Conservation (phyloP, 2,797 vertebrate genomes). For the Alosa sapidissima region DNA sequence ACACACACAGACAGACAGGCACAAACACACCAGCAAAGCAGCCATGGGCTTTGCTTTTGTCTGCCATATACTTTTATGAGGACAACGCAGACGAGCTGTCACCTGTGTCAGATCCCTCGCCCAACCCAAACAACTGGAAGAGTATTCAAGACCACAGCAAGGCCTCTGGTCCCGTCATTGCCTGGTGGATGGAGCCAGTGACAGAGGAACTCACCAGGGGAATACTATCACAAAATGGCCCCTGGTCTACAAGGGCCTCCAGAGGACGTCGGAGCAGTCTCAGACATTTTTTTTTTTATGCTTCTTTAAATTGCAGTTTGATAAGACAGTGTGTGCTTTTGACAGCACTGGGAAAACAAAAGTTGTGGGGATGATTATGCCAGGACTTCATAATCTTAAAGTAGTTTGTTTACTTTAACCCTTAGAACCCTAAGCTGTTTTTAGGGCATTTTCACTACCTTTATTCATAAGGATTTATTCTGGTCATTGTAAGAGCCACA, state of each 20-base stretch:
- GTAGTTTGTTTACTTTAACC: not conserved
- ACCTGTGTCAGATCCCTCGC: not conserved
- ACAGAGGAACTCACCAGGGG: not conserved
- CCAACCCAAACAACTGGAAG: not conserved
- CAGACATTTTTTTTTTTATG: not conserved
- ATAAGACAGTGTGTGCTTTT: not conserved
- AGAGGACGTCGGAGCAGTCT: not conserved
- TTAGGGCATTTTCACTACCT: no score
- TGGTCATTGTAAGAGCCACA: no score
- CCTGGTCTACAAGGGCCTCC: not conserved
- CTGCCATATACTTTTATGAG: not conserved
- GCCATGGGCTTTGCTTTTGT: not conserved
- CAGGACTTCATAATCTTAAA: not conserved
- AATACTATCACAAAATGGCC: not conserved
- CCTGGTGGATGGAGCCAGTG: not conserved
- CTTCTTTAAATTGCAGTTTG: no score
- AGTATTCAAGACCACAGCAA: not conserved
- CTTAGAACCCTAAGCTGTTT: no score
- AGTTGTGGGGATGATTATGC: not conserved
- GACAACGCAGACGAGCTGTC: conserved; percentile 6
- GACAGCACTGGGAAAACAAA: not conserved
- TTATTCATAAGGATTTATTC: no score
- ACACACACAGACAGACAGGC: not conserved
- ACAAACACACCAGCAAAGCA: not conserved
- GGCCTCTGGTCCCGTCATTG: not conserved